Conservation (phyloP, 2,888 invertebrate species). For the Norana najaformis region DNA sequence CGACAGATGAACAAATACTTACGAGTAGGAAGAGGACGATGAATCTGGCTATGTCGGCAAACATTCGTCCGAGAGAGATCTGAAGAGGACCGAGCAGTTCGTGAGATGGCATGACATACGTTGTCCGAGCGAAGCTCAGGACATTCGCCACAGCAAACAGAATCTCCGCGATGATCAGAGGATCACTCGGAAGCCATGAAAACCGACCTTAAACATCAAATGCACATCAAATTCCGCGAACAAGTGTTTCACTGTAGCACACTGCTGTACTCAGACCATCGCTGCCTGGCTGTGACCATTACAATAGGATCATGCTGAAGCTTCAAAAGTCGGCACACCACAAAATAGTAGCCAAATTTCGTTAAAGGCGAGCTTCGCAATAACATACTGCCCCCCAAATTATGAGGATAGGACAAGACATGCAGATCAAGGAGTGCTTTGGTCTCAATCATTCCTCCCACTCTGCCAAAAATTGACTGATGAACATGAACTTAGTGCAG, state of each 20-base stretch:
- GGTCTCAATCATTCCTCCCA: not conserved
- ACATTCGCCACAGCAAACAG: slow-evolving; percentile 48
- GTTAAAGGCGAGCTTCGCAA: no score
- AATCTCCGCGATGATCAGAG: slow-evolving; percentile 47
- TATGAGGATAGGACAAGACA: no score
- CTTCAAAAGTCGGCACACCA: no score
- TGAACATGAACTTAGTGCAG: not conserved
- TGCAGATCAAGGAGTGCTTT: not conserved
- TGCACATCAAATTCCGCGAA: not conserved
- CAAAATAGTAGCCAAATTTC: no score
- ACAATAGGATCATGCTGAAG: no score
- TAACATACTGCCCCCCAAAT: no score
- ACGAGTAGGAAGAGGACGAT: slow-evolving; percentile 47
- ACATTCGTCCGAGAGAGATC: slow-evolving; percentile 46
- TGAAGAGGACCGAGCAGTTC: slow-evolving; percentile 48
- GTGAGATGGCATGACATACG: slow-evolving; percentile 48
- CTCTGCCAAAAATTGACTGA: not conserved
- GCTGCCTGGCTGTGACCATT: not conserved
- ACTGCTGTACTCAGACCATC: not conserved
- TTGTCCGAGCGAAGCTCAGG: slow-evolving; percentile 47
- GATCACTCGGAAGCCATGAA: slow-evolving; percentile 45
- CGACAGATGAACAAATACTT: slow-evolving; percentile 21
- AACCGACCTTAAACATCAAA: slow-evolving; percentile 42
- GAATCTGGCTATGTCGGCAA: slow-evolving; percentile 46
- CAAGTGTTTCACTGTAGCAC: not conserved